A percentile compares a stretch with the other conserved stretches of the same genome.
Evolutionary conservation across 2,797 vertebrate genomes (phyloP).

Genomic region (Amblyraja radiata): DNA sequence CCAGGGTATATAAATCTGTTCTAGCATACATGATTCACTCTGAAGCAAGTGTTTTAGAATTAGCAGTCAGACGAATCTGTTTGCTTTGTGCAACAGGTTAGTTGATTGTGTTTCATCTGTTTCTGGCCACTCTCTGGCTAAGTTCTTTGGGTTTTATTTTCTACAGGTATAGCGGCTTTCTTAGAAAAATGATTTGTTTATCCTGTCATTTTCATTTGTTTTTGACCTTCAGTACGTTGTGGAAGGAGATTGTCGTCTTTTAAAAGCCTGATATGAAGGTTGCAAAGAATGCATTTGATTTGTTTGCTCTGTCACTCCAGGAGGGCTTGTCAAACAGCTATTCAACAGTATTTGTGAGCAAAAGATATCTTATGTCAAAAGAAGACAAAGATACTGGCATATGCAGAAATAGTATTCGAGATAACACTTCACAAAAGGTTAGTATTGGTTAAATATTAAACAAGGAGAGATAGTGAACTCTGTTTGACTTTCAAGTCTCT

Average conservation of each 20-base stretch:
- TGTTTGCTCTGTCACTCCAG: constrained; percentile 68
- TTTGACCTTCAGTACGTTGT: neutral
- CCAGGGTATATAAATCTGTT: constrained; percentile 82
- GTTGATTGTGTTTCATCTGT: constrained; percentile 60
- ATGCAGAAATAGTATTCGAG: constrained; percentile 69
- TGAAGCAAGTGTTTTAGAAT: constrained; percentile 49
- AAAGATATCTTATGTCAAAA: constrained; percentile 64
- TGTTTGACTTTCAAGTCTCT: constrained; percentile 66
- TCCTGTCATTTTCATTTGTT: constrained; percentile 1
- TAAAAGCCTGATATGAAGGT: constrained; percentile 56
- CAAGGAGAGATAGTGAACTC: constrained; percentile 62
- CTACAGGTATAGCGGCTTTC: neutral
- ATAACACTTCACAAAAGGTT: constrained; percentile 74
- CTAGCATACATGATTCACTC: constrained; percentile 65
- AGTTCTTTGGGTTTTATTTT: neutral
- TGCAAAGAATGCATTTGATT: constrained; percentile 63
- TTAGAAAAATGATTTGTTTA: neutral
- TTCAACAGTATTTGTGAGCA: constrained; percentile 64
- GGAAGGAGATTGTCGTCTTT: neutral
- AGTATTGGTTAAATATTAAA: constrained; percentile 85
- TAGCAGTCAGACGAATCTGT: constrained; percentile 55
- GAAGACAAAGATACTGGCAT: constrained; percentile 69
- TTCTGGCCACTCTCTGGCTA: constrained; percentile 39
- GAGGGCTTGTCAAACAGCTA: constrained; percentile 67
- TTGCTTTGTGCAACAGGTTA: constrained; percentile 61